Percentiles rank a stretch among this genome's conserved stretches.
Conservation (phyloP, 2,797 vertebrate species). For the Bradypodion pumilum region DNA sequence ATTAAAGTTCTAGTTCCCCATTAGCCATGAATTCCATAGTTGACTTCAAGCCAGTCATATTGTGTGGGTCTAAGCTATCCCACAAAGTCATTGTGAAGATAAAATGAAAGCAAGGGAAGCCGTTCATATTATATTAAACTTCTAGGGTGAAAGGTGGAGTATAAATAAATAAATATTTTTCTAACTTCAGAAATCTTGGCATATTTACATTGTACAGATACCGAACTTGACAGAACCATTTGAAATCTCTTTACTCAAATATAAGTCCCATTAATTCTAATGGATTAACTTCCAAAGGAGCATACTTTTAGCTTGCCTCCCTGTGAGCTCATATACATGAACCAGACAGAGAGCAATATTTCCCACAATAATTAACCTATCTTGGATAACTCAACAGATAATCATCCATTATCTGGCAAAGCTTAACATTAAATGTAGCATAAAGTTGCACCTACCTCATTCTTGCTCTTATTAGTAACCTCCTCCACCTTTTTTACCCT, state of each 20-base stretch:
- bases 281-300: not conserved
- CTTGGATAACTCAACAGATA: slow-evolving; percentile 5
- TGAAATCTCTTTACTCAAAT: not conserved
- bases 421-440: slow-evolving; percentile 35
- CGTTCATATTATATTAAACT: too few relatives aligned
- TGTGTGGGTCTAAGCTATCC: too few relatives aligned
- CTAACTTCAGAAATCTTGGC: not conserved
- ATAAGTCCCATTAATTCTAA: not conserved
- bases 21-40: not conserved
- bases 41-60: too few relatives aligned
- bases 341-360: slow-evolving; percentile 1
- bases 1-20: not conserved
- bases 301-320: not conserved
- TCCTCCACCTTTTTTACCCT: slow-evolving; percentile 35
- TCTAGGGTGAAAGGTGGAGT: not conserved
- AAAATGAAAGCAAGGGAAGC: too few relatives aligned
- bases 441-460: slow-evolving; percentile 17
- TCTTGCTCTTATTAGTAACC: slow-evolving; percentile 36
- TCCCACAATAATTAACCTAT: slow-evolving; percentile 12
- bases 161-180: too few relatives aligned
- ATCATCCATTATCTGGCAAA: slow-evolving; percentile 6
- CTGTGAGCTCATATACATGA: not conserved
- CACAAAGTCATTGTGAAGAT: too few relatives aligned
- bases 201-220: not conserved
- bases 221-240: not conserved